Evolutionary conservation across 2,888 invertebrate genomes (phyloP).

Genomic region (Cyrtodaria siliqua): DNA sequence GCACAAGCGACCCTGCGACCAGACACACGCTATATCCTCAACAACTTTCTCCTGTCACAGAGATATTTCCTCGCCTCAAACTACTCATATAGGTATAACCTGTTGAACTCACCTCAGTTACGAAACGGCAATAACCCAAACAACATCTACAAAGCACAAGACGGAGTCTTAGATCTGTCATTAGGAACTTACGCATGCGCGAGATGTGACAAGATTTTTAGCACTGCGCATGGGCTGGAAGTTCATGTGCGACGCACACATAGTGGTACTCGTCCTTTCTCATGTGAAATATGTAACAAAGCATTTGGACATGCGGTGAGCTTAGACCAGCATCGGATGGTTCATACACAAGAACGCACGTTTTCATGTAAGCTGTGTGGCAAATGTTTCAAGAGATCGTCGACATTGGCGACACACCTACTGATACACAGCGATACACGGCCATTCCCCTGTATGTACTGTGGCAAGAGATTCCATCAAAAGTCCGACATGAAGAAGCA

Average conservation of each 20-base stretch:
- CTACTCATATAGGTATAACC: slow-evolving; percentile 25
- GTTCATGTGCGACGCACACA: slow-evolving; percentile 98
- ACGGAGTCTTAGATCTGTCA: slow-evolving; percentile 51
- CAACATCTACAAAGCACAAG: slow-evolving; percentile 25
- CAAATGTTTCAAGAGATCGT: slow-evolving; percentile 97
- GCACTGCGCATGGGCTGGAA: slow-evolving; percentile 98
- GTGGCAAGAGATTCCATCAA: slow-evolving; percentile 99
- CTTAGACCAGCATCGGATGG: slow-evolving; percentile 96
- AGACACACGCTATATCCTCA: slow-evolving; percentile 56
- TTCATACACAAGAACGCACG: slow-evolving; percentile 84
- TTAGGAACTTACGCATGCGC: slow-evolving; percentile 70
- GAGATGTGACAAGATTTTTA: slow-evolving; percentile 98
- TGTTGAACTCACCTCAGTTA: not conserved
- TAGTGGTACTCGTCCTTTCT: slow-evolving; percentile 92
- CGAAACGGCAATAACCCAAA: not conserved
- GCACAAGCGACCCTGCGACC: slow-evolving; percentile 34
- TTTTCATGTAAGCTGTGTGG: slow-evolving; percentile 97
- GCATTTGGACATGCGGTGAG: slow-evolving; percentile 98
- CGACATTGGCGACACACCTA: slow-evolving; percentile 97
- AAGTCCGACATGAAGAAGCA: slow-evolving; percentile 99
- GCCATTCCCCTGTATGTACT: slow-evolving; percentile 98
- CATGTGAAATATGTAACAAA: slow-evolving; percentile 95
- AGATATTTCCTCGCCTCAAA: slow-evolving; percentile 53
- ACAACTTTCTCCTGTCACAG: slow-evolving; percentile 65
- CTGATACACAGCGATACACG: slow-evolving; percentile 98